Evolutionary conservation across 2,888 invertebrate species (phyloP).

Genomic region (Synanthedon andrenaeformis): DNA sequence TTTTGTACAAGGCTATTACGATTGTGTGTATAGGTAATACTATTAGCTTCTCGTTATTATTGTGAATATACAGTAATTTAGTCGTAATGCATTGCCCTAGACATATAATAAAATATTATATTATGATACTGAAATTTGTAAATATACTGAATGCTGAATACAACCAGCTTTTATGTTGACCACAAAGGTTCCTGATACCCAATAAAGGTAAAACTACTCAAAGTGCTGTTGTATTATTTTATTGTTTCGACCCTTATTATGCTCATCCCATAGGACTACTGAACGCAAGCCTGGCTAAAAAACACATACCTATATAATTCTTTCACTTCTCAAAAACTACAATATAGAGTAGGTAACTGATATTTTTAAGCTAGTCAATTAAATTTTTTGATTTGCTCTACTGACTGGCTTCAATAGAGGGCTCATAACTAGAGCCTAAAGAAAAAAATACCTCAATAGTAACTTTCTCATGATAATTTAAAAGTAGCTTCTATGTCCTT

Average conservation of each 20-base stretch:
- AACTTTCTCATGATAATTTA: too few relatives aligned
- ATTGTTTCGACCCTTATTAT: conserved; percentile 11
- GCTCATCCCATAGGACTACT: background rate
- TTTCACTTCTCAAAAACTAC: too few relatives aligned
- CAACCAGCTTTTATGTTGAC: conserved; percentile 69
- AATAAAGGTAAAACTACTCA: conserved; percentile 69
- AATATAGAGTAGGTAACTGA: too few relatives aligned
- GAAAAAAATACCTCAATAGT: too few relatives aligned
- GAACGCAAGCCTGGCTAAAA: too few relatives aligned
- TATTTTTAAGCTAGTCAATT: too few relatives aligned
- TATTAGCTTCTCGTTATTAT: conserved; percentile 58
- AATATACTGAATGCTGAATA: conserved; percentile 68
- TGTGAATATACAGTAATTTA: conserved; percentile 66
- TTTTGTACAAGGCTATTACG: conserved; percentile 61
- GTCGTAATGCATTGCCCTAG: conserved; percentile 49
- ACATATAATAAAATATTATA: conserved; percentile 57
- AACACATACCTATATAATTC: too few relatives aligned
- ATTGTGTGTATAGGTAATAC: conserved; percentile 57
- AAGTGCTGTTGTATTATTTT: conserved; percentile 28
- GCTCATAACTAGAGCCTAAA: too few relatives aligned
- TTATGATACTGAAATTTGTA: conserved; percentile 58
- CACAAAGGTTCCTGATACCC: conserved; percentile 70
- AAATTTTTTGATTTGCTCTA: too few relatives aligned
- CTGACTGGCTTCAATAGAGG: too few relatives aligned
- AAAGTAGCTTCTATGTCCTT: too few relatives aligned